phyloP scores from a whole-genome alignment of 2,888 invertebrate genomes.

The Philereme transversata region DNA sequence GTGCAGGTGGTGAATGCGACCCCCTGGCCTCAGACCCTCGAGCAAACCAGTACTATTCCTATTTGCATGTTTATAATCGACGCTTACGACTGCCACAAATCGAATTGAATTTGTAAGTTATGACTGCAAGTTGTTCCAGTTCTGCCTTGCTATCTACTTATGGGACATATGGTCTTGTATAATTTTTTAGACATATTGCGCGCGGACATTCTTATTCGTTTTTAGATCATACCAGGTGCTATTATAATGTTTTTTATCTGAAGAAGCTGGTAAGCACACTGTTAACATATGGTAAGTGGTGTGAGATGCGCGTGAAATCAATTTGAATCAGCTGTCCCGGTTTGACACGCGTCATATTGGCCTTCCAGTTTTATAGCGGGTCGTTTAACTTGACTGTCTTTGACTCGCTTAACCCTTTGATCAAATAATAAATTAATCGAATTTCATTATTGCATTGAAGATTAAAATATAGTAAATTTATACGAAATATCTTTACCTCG shows the following conservation, averaged over 20 bases:
- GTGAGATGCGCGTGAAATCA: constrained; percentile 45
- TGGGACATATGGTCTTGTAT: constrained; percentile 50
- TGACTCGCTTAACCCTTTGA: constrained; percentile 6
- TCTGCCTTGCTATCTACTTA: constrained; percentile 43
- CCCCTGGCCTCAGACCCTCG: constrained; percentile 62
- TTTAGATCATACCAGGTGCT: constrained; percentile 25
- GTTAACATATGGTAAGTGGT: constrained; percentile 43
- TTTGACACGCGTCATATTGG: constrained; percentile 28
- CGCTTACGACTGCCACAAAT: constrained; percentile 51
- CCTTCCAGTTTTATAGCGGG: constrained; percentile 14
- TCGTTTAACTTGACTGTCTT: neutral
- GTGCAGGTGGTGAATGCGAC: constrained; percentile 77
- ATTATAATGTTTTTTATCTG: constrained; percentile 35
- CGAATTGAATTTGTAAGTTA: constrained; percentile 50
- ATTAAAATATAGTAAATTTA: neutral
- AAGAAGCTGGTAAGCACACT: constrained; percentile 39
- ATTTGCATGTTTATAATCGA: constrained; percentile 69
- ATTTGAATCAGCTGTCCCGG: constrained; percentile 46
- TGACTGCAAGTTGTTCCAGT: constrained; percentile 49
- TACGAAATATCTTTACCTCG: neutral
- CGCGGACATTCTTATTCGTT: constrained; percentile 12
- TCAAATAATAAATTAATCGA: constrained; percentile 3
- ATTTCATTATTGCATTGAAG: neutral
- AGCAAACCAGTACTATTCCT: constrained; percentile 48
- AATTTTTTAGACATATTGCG: constrained; percentile 52